Base-by-base conservation (phyloP, 2,888 invertebrate genomes). In the Petrolisthes cinctipes region DNA sequence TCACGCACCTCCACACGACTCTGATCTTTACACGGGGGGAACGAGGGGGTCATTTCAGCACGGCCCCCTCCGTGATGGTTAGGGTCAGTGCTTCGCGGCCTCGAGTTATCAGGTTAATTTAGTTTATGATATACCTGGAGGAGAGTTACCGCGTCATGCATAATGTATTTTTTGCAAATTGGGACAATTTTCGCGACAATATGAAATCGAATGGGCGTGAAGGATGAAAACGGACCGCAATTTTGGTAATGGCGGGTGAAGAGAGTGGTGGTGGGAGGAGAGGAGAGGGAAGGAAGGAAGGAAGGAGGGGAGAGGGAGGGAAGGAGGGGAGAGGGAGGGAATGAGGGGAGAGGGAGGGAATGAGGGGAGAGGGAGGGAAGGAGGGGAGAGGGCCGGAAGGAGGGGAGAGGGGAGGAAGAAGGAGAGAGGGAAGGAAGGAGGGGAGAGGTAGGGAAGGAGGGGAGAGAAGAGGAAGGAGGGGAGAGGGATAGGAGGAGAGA, bases 111-210 rank as follows among this genome's bases (percentile, higher is more conserved):
- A 86, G 83, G 86, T 86, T 83, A 86, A 86, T 83, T 86, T 86
- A 86, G 81, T 83, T 86, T 86, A 86, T 86, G 86, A 86, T 86
- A 86, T 76, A 86, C 83, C 86, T 78, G 83, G 83, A 86, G 86
- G 86, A 86, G 86, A 82, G 86, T 86, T 83, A 86, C 83, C 82
- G 86, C 86, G 78, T 83, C 83, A 86, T 86, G 86, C 86, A 86
- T 86, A 83, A 86, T 86, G 86, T 86, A 86, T 86, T 86, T 85
- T 85, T 86, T 82, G 83, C 82, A 86, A 86, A 83, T 86, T 86
- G 86, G 86, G 68, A 83, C 86, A 86, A 86, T 86, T 86, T 86
- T 86, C 86, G 86, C 86, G 86, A 86, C 86, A 86, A 86, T 86
- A 86, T 86, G 83, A 86, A 86, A 86, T 86, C 83, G 86, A 86